phyloP scores from a whole-genome alignment of 2,888 invertebrate species.

The Mechanitis messenoides region DNA sequence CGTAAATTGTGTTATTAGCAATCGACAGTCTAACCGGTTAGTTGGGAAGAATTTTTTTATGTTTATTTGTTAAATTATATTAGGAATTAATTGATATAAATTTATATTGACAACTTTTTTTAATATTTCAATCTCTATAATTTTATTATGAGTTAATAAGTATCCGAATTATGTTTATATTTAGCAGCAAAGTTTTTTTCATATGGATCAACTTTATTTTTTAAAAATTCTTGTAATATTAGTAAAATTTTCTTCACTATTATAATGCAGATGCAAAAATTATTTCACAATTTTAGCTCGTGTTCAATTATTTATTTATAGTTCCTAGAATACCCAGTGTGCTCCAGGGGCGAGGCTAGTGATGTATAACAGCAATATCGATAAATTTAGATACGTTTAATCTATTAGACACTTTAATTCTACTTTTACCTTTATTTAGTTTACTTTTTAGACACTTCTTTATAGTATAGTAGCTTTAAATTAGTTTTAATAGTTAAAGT shows the following conservation, averaged over 20 bases:
- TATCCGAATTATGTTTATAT: no score
- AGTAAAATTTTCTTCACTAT: not conserved
- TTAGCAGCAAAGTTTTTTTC: no score
- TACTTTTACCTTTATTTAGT: no score
- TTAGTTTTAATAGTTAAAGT: not conserved
- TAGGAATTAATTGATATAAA: conserved; percentile 11
- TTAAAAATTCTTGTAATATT: not conserved
- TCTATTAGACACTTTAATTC: no score
- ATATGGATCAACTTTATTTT: not conserved
- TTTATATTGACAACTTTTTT: conserved; percentile 6
- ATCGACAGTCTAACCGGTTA: conserved; percentile 32
- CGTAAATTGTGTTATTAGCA: conserved; percentile 45
- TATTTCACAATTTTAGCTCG: conserved; percentile 62
- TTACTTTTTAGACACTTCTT: no score
- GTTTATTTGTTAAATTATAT: conserved; percentile 12
- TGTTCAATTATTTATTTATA: conserved; percentile 61
- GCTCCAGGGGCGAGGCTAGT: conserved; percentile 35
- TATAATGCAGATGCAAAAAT: conserved; percentile 43
- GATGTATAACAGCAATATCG: conserved; percentile 24
- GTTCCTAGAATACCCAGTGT: conserved; percentile 52
- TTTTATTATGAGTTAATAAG: conserved; percentile 3
- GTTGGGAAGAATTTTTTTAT: conserved; percentile 20
- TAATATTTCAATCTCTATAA: not conserved
- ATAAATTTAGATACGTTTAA: no score
- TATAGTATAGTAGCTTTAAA: no score